A percentile compares a stretch with the other conserved stretches of the same genome.
phyloP scores from a whole-genome alignment of 2,888 invertebrate genomes.

The Bugulina stolonifera region DNA sequence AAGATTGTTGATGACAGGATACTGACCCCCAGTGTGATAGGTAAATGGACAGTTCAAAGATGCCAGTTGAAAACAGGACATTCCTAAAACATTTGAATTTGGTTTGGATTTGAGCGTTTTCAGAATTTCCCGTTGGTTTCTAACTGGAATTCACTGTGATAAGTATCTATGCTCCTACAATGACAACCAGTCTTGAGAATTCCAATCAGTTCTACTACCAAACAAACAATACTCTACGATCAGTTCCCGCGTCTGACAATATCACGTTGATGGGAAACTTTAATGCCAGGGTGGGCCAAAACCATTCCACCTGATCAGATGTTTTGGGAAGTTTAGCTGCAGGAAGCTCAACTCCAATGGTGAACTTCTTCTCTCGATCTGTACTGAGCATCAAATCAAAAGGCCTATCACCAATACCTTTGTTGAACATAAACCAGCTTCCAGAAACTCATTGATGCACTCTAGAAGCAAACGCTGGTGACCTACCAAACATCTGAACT shows the following conservation, averaged over 20 bases:
- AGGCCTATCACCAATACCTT: conserved; percentile 27
- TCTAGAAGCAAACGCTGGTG: neutral
- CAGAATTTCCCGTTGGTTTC: conserved; percentile 5
- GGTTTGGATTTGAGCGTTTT: no score
- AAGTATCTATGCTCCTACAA: conserved; percentile 18
- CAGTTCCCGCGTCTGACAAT: conserved; percentile 26
- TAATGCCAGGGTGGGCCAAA: conserved; percentile 28
- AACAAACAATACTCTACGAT: neutral
- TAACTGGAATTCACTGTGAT: neutral
- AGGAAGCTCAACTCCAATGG: conserved; percentile 27
- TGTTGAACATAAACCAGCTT: neutral
- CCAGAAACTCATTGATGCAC: conserved; percentile 18
- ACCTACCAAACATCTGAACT: neutral
- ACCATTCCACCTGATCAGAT: conserved; percentile 26
- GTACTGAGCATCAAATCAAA: conserved; percentile 3
- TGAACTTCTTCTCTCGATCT: conserved; percentile 22
- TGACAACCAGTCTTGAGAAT: neutral
- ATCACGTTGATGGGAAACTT: conserved; percentile 28
- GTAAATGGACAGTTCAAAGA: no score
- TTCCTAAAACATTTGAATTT: no score
- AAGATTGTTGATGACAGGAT: conserved; percentile 22
- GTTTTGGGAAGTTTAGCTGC: conserved; percentile 26
- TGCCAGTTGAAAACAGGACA: no score
- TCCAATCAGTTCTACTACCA: conserved; percentile 12
- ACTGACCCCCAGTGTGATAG: conserved; percentile 23